These are phyloP conservation scores for Drosophila demipolita DNA, from an alignment of 2,888 invertebrate genomes.

Conservation along the genomic window DNA sequence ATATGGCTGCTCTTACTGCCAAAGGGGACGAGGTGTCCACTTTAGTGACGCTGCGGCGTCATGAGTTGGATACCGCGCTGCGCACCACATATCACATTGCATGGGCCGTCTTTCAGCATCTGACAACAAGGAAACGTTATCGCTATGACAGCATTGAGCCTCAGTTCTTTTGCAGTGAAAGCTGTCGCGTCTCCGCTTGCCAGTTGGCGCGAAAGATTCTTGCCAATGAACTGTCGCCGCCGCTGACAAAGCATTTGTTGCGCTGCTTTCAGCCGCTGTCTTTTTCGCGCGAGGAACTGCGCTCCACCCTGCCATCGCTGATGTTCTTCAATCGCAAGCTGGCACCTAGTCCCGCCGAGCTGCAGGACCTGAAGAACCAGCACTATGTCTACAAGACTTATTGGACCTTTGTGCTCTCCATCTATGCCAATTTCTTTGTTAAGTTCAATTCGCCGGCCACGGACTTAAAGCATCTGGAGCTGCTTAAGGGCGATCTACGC, in stretches of 20 bases:
- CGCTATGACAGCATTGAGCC: conserved; percentile 78
- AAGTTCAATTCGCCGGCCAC: conserved; percentile 77
- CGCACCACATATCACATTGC: conserved; percentile 83
- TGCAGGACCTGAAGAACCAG: conserved; percentile 81
- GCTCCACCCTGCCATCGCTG: conserved; percentile 82
- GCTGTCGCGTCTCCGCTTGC: conserved; percentile 82
- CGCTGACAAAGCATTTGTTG: conserved; percentile 83
- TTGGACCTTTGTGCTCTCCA: conserved; percentile 84
- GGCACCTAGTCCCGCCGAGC: conserved; percentile 79
- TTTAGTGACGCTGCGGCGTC: conserved; percentile 53
- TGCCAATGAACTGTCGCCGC: conserved; percentile 83
- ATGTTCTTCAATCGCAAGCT: conserved; percentile 84
- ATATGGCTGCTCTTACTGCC: conserved; percentile 25
- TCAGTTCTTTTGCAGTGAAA: conserved; percentile 82
- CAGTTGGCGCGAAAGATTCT: conserved; percentile 84
- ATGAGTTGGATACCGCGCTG: conserved; percentile 58
- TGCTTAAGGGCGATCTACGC: conserved; percentile 82
- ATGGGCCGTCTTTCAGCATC: conserved; percentile 85
- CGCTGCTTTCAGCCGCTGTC: conserved; percentile 84
- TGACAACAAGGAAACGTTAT: conserved; percentile 82
- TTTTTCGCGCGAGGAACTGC: conserved; percentile 82
- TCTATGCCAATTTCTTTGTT: conserved; percentile 83
- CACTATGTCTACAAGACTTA: conserved; percentile 84
- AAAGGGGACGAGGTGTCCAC: conserved; percentile 49
- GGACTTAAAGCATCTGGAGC: conserved; percentile 78